phyloP scores from a whole-genome alignment of 2,113 vertebrate genomes.

The Lota lota region DNA sequence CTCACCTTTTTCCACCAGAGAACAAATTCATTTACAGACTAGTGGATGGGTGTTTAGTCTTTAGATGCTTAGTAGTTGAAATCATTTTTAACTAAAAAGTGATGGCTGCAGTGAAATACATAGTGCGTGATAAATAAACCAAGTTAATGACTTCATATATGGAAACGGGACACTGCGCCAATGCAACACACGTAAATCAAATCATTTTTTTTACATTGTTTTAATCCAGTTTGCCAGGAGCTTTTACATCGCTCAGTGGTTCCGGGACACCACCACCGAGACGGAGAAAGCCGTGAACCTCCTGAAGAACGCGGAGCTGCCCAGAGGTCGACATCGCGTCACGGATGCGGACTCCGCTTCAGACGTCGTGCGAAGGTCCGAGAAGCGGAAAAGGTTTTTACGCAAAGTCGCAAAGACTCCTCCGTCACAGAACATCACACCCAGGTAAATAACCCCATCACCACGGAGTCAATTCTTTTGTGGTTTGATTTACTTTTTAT shows the following conservation, averaged over 20 bases:
- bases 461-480: neutral
- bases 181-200: neutral
- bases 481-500: neutral
- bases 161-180: no score
- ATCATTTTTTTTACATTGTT: neutral
- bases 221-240: slow-evolving; percentile 89
- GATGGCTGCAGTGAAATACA: no score
- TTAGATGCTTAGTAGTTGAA: no score
- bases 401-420: slow-evolving; percentile 87
- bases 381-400: slow-evolving; percentile 92
- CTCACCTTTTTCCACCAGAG: no score
- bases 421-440: slow-evolving; percentile 86
- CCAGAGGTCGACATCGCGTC: slow-evolving; percentile 89
- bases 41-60: no score
- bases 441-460: slow-evolving; percentile 77
- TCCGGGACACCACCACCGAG: slow-evolving; percentile 92
- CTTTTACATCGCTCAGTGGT: slow-evolving; percentile 98
- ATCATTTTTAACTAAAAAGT: no score
- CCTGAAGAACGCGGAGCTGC: slow-evolving; percentile 88
- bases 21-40: no score
- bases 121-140: no score
- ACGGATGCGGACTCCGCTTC: slow-evolving; percentile 91
- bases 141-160: no score
- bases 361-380: slow-evolving; percentile 93
- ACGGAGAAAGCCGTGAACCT: slow-evolving; percentile 94